Percentiles rank a stretch among this genome's conserved stretches.
Evolutionary conservation across 2,113 vertebrate species (phyloP).

Genomic region (Eidolon helvum): DNA sequence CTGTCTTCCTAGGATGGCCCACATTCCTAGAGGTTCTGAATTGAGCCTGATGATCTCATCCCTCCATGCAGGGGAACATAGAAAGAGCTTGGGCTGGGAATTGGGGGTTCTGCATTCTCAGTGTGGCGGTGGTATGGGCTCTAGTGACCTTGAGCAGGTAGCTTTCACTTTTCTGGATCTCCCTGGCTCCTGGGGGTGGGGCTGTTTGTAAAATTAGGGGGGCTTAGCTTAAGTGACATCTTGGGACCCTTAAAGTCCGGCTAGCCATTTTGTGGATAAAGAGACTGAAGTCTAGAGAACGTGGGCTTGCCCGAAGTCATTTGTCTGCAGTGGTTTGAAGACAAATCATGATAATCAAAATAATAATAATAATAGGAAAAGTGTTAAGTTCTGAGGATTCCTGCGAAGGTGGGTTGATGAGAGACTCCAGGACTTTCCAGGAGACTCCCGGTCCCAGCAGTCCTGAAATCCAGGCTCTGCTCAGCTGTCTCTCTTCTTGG

Average conservation of each 20-base stretch:
- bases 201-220: not conserved
- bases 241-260: not conserved
- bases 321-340: not conserved
- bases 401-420: not conserved
- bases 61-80: not conserved
- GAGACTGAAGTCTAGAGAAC: not conserved
- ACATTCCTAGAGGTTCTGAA: constrained; percentile 66
- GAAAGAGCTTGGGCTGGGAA: not conserved
- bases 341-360: not conserved
- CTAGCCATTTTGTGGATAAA: constrained; percentile 11
- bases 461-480: not conserved
- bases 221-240: not conserved
- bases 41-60: constrained; percentile 65
- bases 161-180: constrained; percentile 3
- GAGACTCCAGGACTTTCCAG: not conserved
- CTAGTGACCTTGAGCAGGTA: constrained; percentile 64
- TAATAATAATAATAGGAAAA: not conserved
- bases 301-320: constrained; percentile 43
- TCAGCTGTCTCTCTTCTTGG: not conserved
- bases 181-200: not conserved
- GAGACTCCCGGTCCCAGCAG: not conserved
- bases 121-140: not conserved
- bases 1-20: constrained; percentile 44
- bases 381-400: not conserved
- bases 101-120: constrained; percentile 1